Conservation (phyloP, 1,140 invertebrate species). For the Tachypleus tridentatus region DNA sequence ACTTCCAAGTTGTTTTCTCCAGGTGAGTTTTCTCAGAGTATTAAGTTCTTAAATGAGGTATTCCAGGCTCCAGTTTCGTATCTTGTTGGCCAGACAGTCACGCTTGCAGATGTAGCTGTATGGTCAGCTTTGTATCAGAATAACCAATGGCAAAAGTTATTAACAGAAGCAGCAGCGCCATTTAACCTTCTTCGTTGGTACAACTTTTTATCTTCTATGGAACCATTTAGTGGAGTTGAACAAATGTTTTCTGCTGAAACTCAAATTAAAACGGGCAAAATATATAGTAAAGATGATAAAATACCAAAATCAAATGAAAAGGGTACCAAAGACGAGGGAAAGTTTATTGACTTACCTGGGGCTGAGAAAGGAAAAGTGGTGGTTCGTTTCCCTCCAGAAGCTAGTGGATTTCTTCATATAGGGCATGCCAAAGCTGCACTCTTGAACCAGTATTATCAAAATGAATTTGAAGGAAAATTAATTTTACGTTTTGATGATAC, state of each 20-base stretch:
- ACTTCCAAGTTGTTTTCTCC: conserved; percentile 37
- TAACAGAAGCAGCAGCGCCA: background rate
- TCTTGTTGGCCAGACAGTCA: conserved; percentile 54
- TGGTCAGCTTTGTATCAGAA: conserved; percentile 55
- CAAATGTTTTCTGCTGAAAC: conserved; percentile 9
- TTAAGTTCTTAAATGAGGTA: conserved; percentile 58
- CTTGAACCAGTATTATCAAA: conserved; percentile 94
- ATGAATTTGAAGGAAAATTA: conserved; percentile 82
- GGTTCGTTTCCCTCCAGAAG: conserved; percentile 95
- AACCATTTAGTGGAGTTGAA: conserved; percentile 13
- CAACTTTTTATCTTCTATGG: conserved; percentile 9
- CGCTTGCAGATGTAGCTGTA: conserved; percentile 72
- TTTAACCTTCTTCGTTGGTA: conserved; percentile 16
- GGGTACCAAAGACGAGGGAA: conserved; percentile 17
- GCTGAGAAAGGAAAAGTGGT: conserved; percentile 92
- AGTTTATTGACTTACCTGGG: conserved; percentile 72
- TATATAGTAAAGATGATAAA: background rate
- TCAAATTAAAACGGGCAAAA: background rate
- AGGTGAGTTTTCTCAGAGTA: conserved; percentile 44
- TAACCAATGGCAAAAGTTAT: conserved; percentile 12
- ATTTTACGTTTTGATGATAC: conserved; percentile 99
- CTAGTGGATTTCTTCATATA: conserved; percentile 93
- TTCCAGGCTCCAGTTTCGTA: conserved; percentile 57
- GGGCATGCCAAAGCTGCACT: conserved; percentile 98
- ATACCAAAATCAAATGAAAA: background rate